Evolutionary conservation across 2,888 invertebrate species (phyloP).

Genomic region (Glyphotaelius pellucidus): DNA sequence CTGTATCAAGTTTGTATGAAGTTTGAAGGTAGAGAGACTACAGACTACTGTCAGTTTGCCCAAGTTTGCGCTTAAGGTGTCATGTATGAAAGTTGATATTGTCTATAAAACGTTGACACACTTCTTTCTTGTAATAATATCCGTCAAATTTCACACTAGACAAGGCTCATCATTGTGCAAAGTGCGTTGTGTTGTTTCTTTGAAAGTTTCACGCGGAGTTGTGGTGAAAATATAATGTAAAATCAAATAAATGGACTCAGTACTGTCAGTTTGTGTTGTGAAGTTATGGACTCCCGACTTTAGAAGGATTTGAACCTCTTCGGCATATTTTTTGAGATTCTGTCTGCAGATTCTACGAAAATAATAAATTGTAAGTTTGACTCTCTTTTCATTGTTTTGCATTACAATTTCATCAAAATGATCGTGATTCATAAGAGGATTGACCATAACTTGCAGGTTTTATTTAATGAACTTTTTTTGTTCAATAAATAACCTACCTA

Average conservation of each 20-base stretch:
- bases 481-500: background rate
- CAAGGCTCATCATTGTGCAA: slow-evolving; percentile 21
- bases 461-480: background rate
- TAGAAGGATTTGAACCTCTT: background rate
- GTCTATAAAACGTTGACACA: slow-evolving; percentile 29
- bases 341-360: background rate
- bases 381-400: background rate
- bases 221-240: background rate
- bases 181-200: background rate
- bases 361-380: background rate
- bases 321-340: background rate
- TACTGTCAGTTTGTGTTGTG: slow-evolving; percentile 21
- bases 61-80: slow-evolving; percentile 14
- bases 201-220: background rate
- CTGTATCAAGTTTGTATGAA: slow-evolving; percentile 16
- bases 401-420: background rate
- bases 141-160: slow-evolving; percentile 24
- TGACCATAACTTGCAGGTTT: background rate
- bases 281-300: slow-evolving; percentile 8
- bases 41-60: slow-evolving; percentile 6
- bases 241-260: background rate
- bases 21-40: slow-evolving; percentile 15
- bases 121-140: slow-evolving; percentile 24
- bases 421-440: background rate
- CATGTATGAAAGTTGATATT: slow-evolving; percentile 45